Conservation (phyloP, 2,888 invertebrate species). For the Drosophila subquinaria region DNA sequence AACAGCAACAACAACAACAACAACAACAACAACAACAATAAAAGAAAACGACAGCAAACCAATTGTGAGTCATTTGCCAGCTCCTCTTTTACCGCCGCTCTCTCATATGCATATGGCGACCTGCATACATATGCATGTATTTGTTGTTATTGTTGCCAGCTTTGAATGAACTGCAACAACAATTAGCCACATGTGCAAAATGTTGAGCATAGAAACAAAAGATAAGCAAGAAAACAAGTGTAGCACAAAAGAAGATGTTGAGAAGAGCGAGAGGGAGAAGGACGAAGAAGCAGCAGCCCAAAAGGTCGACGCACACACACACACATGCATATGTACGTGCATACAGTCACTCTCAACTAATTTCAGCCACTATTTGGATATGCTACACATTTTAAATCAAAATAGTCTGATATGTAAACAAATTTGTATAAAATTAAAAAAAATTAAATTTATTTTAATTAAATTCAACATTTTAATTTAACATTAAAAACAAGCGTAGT, state of each 20-base stretch:
- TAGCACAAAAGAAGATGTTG: constrained; percentile 45
- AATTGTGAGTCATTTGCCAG: constrained; percentile 77
- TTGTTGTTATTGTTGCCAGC: constrained; percentile 43
- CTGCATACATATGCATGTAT: background rate
- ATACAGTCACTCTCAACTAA: background rate
- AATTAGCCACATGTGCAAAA: constrained; percentile 76
- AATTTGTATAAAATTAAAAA: too few species aligned
- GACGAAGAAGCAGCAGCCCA: constrained; percentile 21
- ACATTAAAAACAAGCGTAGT: background rate
- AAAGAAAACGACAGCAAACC: constrained; percentile 61
- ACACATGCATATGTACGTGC: background rate
- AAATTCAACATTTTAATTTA: background rate
- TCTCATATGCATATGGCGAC: constrained; percentile 27
- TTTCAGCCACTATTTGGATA: background rate
- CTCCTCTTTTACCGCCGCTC: constrained; percentile 28
- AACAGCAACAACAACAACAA: constrained; percentile 55
- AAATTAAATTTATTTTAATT: too few species aligned
- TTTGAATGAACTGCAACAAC: constrained; percentile 53
- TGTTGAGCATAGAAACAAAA: constrained; percentile 77
- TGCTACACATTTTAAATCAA: too few species aligned
- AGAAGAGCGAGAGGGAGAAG: background rate
- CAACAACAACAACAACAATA: constrained; percentile 32
- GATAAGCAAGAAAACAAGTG: constrained; percentile 70
- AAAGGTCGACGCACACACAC: constrained; percentile 15
- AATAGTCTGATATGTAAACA: too few species aligned